Base-by-base conservation (phyloP, 2,113 vertebrate genomes). In the Thinocorus orbignyianus region DNA sequence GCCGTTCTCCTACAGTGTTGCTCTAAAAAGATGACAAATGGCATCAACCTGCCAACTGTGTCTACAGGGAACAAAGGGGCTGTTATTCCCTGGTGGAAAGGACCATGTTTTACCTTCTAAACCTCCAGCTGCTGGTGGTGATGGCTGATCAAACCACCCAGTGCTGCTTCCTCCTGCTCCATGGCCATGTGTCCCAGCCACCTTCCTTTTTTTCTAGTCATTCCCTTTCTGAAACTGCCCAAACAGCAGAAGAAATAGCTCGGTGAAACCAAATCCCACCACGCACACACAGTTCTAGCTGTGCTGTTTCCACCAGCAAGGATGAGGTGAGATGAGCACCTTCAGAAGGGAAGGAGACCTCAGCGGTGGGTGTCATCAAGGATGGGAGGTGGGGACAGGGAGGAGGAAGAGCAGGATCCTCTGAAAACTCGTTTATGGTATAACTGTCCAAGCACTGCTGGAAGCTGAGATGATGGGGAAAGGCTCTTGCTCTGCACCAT, bases 281-380 rank as follows among this genome's bases (percentile, higher is more conserved):
- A 17, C 52, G 4, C 16, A 4, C 9, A 5, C 10, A 6, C 13
- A 28, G 77, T 22, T 35, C 57, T 46, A 3, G 0, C 2, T 1
- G 15, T 8, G 80, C 5, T 28, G 61, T 2, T 57, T 15, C 42
- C 64, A 8, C 11, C 72, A n/a, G 68, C 84, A 69, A 37, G 5
- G 25, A 24, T 46, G 0, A 30, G 7, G 2, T 0, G 0, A 1
- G 2, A 2, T 0, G 1, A 20, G 46, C 7, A 1, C 1, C 10
- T 49, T 28, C 28, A 9, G 46, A 13, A 28, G 76, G 54, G 62
- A 64, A 1, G 5, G 0, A 15, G 39, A 17, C 23, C 52, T 49
- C 68, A 16, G 2, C 5, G 10, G 1, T 2, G 72, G 9, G 8
- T 19, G 77, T 17, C 10, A 11, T 2, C 0, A 1, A 12, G 68